phyloP scores from a whole-genome alignment of 2,113 vertebrate genomes.

The Gambusia holbrooki region DNA sequence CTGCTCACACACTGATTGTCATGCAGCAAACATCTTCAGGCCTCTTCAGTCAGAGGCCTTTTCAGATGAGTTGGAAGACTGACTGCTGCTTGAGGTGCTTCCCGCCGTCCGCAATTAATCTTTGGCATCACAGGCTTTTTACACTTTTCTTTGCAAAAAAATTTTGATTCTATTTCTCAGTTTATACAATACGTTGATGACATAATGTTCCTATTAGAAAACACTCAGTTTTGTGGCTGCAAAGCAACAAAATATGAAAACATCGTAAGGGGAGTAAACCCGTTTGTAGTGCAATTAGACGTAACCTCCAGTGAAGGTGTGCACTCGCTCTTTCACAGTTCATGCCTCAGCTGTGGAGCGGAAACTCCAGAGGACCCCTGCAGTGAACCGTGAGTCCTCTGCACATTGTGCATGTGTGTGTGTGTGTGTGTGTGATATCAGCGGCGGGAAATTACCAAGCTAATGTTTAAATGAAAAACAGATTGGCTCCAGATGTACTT shows the following conservation, averaged over 20 bases:
- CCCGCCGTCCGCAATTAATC: too few species aligned
- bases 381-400: constrained; percentile 38
- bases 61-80: too few species aligned
- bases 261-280: neutral
- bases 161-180: neutral
- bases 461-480: constrained; percentile 1
- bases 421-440: constrained; percentile 13
- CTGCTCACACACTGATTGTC: too few species aligned
- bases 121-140: too few species aligned
- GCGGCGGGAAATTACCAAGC: constrained; percentile 14
- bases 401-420: constrained; percentile 8
- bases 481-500: constrained; percentile 30
- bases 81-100: too few species aligned
- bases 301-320: too few species aligned
- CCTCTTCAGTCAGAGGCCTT: too few species aligned
- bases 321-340: too few species aligned
- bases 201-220: neutral
- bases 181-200: neutral
- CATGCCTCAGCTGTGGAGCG: constrained; percentile 38
- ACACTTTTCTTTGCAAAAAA: too few species aligned
- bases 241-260: neutral
- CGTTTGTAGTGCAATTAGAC: constrained; percentile 20
- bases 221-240: neutral
- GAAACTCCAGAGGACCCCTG: constrained; percentile 23
- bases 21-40: too few species aligned